These are phyloP conservation scores for Heliconius hewitsoni DNA, from an alignment of 1,140 invertebrate species.

Conservation along the genomic window DNA sequence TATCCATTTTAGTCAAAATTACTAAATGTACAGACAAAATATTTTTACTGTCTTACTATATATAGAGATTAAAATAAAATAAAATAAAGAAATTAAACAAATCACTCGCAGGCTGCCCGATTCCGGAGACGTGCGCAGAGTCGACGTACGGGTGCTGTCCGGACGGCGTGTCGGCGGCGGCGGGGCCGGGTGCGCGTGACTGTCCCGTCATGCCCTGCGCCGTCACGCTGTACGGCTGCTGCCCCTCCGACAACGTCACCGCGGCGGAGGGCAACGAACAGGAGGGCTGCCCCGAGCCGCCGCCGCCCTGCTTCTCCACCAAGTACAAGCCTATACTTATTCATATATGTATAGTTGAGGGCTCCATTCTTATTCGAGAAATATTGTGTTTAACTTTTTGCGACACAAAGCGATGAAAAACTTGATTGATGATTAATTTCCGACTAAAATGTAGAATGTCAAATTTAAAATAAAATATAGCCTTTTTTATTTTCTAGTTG, in stretches of 20 bases:
- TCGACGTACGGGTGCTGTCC: slow-evolving; percentile 94
- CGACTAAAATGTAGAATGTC: too few species aligned
- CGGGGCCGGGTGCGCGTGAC: slow-evolving; percentile 86
- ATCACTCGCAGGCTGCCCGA: slow-evolving; percentile 83
- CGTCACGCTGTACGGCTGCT: slow-evolving; percentile 92
- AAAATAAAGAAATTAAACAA: neutral
- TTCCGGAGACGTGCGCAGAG: slow-evolving; percentile 88
- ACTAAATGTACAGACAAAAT: too few species aligned
- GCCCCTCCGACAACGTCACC: slow-evolving; percentile 88
- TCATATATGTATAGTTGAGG: neutral
- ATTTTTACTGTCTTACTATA: too few species aligned
- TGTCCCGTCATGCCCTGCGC: slow-evolving; percentile 89
- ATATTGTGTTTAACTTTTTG: too few species aligned
- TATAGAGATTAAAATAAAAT: neutral
- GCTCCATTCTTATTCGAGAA: too few species aligned
- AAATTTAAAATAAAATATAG: too few species aligned
- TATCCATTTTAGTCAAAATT: too few species aligned
- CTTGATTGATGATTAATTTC: too few species aligned
- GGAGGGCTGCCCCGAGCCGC: slow-evolving; percentile 89
- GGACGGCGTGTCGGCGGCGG: slow-evolving; percentile 92
- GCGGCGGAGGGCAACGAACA: slow-evolving; percentile 90
- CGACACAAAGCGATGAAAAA: too few species aligned
- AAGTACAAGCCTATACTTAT: slow-evolving; percentile 72
- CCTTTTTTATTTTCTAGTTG: too few species aligned
- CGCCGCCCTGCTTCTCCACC: slow-evolving; percentile 83